Evolutionary conservation across 1,140 invertebrate genomes (phyloP).

Genomic region (Portunus trituberculatus): DNA sequence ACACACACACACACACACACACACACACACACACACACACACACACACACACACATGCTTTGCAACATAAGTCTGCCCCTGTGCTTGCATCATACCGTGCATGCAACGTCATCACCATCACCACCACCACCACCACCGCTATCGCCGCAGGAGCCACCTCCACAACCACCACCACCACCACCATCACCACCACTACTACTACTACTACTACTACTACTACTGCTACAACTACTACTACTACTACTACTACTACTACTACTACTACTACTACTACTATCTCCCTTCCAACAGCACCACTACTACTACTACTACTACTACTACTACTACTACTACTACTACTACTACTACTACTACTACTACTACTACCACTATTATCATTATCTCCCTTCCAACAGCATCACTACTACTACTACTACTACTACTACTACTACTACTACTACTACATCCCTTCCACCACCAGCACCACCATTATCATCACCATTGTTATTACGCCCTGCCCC

Average conservation of each 20-base stretch:
- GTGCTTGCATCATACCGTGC: too few species aligned
- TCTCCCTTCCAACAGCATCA: background rate
- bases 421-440: slow-evolving; percentile 49
- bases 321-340: slow-evolving; percentile 28
- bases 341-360: background rate
- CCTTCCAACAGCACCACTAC: background rate
- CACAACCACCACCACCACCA: background rate
- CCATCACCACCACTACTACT: background rate
- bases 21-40: slow-evolving; percentile 20
- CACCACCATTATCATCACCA: background rate
- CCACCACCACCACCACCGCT: background rate
- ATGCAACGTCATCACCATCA: background rate
- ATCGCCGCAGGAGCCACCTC: background rate
- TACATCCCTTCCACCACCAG: background rate
- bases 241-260: slow-evolving; percentile 15
- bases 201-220: background rate
- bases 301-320: background rate
- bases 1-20: slow-evolving; percentile 6
- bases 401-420: slow-evolving; percentile 48
- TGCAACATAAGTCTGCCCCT: background rate
- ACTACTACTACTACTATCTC: background rate
- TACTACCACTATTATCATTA: background rate
- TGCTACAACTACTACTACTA: background rate
- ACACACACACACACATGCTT: background rate
- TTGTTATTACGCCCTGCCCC: background rate